phyloP scores from a whole-genome alignment of 2,888 invertebrate genomes.

The Ctenicera cuprea region DNA sequence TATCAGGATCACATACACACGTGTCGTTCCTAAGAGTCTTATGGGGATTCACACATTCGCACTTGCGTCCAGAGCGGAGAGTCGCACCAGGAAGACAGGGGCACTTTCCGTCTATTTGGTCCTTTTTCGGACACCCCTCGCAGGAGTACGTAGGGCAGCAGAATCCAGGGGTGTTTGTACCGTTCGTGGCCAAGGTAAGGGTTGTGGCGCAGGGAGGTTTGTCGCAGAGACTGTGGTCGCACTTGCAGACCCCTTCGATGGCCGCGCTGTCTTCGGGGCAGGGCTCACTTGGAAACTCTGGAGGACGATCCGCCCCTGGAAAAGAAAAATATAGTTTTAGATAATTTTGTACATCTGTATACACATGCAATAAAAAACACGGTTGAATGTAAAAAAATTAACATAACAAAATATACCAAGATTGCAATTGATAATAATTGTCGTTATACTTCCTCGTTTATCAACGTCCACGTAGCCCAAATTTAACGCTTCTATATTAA shows the following conservation, averaged over 20 bases:
- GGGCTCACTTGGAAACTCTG: slow-evolving; percentile 44
- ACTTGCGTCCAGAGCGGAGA: slow-evolving; percentile 61
- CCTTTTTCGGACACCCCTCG: slow-evolving; percentile 63
- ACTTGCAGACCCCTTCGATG: slow-evolving; percentile 62
- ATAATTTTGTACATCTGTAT: background rate
- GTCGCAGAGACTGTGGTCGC: slow-evolving; percentile 62
- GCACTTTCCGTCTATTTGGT: slow-evolving; percentile 63
- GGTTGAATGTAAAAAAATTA: no score
- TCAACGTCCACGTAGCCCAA: no score
- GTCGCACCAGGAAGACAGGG: slow-evolving; percentile 65
- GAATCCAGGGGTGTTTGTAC: slow-evolving; percentile 62
- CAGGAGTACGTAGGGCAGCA: slow-evolving; percentile 67
- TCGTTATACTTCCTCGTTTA: no score
- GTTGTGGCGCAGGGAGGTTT: slow-evolving; percentile 62
- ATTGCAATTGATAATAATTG: no score
- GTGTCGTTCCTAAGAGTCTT: slow-evolving; percentile 61
- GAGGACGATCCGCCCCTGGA: slow-evolving; percentile 62
- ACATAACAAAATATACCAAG: no score
- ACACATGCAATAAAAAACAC: no score
- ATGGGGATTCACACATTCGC: slow-evolving; percentile 64
- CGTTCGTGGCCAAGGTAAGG: slow-evolving; percentile 59
- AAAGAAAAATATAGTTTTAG: slow-evolving; percentile 37
- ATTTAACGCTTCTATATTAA: no score
- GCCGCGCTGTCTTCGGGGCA: slow-evolving; percentile 65
- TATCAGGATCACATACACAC: slow-evolving; percentile 64